Percentiles rank a stretch among this genome's conserved stretches.
phyloP scores from a whole-genome alignment of 2,797 vertebrate genomes.

The Spheniscus humboldti region DNA sequence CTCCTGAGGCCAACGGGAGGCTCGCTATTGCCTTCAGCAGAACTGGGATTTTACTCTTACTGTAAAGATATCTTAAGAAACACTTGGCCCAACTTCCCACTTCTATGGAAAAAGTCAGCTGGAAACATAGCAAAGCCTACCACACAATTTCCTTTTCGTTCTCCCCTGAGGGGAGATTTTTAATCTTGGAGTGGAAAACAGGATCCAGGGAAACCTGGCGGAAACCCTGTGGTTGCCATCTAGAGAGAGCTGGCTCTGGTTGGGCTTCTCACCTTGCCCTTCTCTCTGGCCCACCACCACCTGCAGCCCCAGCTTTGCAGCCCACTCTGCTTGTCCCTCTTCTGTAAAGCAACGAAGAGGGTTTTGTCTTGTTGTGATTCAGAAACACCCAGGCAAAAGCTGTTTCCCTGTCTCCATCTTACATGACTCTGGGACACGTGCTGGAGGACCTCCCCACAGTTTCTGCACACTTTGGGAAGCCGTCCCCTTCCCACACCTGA shows the following conservation, averaged over 20 bases:
- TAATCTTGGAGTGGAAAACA: constrained; percentile 5
- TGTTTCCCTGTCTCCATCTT: neutral
- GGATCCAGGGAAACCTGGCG: neutral
- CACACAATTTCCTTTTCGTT: constrained; percentile 9
- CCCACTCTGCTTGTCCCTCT: neutral
- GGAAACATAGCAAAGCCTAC: constrained; percentile 36
- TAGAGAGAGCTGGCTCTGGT: neutral
- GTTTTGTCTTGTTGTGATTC: neutral
- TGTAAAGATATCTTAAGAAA: neutral
- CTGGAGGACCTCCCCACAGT: neutral
- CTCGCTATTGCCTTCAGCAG: neutral
- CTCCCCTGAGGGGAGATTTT: neutral
- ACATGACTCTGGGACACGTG: accelerated
- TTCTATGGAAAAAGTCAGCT: constrained; percentile 23
- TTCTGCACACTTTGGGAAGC: neutral
- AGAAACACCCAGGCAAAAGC: neutral
- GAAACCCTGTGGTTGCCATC: neutral
- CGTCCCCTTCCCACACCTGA: neutral
- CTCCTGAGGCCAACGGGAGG: neutral
- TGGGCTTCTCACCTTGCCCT: neutral
- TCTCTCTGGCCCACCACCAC: neutral
- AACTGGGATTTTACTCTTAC: neutral
- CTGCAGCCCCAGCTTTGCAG: neutral
- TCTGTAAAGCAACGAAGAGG: accelerated
- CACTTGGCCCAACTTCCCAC: neutral